Evolutionary conservation across 2,797 vertebrate species (phyloP), one percentile per base, ranked within the genome.

Genomic region (Enteromius radiatus): DNA sequence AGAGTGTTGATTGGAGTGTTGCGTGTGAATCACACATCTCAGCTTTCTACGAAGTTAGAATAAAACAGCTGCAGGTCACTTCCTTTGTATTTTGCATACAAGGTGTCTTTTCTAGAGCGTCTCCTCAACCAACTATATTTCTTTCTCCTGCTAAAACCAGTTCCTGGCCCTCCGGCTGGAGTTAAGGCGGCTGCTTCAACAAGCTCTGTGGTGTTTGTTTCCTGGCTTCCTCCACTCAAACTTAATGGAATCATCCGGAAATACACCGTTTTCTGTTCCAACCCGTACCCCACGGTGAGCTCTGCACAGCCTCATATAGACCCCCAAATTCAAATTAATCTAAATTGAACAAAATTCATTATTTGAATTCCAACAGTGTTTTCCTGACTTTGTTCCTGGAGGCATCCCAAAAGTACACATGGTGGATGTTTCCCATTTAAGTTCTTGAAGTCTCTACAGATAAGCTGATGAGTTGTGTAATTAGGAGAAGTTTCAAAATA

Each of bases 231-330:
- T 63, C 98, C 98, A 0, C 93, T 97, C 89, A 99, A 99, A 91
- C 93, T 98, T 87, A 99, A 99, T 0, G 98, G 98, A 87, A 93
- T 99, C 89, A 99, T 99, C 93, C 94, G 97, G 87, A 99, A 99
- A 92, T 99, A 99, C 93, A 99, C 97, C 0, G 96, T 99, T 82
- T 98, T 98, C 96, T 99, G 98, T 93, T 99, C 98, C 0, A 97
- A 99, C 90, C 96, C 97, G 36, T 98, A 98, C 90, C 97, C 98
- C 78, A 98, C 96, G 84, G 98, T 99, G 94, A 75, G 41, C 2
- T 7, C 12, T 41, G n/a, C n/a, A 33, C 47, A 74, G 3, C 52
- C 43, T 78, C 56, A 1, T 31, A 47, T 36, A 5, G 7, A 4
- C 21, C 26, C 33, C 12, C 7, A 8, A 59, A 41, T 63, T 63